These are phyloP conservation scores for Molossus alvarezi DNA, from an alignment of 2,797 vertebrate species.

Conservation along the genomic window DNA sequence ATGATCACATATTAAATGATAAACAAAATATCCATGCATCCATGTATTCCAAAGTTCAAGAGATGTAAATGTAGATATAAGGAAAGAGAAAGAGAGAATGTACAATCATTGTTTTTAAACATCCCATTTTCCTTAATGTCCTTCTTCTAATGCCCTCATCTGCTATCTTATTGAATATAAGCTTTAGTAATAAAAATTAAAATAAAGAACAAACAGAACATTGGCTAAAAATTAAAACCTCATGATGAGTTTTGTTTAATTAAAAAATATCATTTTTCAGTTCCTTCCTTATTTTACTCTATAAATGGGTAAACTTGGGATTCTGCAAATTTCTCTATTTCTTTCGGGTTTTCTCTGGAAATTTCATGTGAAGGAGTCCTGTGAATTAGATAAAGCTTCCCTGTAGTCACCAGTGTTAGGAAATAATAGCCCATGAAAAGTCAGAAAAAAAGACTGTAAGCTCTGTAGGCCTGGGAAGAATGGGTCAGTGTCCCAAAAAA, in stretches of 20 bases:
- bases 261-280: not conserved
- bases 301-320: not conserved
- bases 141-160: not conserved
- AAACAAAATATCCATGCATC: not conserved
- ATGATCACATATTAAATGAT: not conserved
- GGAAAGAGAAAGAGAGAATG: not conserved
- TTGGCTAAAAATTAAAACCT: constrained; percentile 8
- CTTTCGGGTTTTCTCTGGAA: constrained; percentile 11
- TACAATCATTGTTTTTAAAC: not conserved
- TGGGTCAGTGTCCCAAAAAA: not conserved
- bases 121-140: not conserved
- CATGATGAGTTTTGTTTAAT: not conserved
- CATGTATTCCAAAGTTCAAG: not conserved
- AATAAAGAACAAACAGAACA: not conserved
- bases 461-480: not conserved
- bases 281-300: not conserved
- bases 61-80: not conserved
- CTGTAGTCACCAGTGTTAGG: not conserved
- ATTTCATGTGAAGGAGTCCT: not conserved
- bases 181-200: constrained; percentile 34
- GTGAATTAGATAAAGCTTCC: not conserved
- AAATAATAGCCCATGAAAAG: not conserved
- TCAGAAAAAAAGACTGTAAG: not conserved
- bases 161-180: not conserved
- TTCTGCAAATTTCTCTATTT: constrained; percentile 3